Evolutionary conservation across 2,113 vertebrate genomes (phyloP).

Genomic region (Hiodon alosoides): DNA sequence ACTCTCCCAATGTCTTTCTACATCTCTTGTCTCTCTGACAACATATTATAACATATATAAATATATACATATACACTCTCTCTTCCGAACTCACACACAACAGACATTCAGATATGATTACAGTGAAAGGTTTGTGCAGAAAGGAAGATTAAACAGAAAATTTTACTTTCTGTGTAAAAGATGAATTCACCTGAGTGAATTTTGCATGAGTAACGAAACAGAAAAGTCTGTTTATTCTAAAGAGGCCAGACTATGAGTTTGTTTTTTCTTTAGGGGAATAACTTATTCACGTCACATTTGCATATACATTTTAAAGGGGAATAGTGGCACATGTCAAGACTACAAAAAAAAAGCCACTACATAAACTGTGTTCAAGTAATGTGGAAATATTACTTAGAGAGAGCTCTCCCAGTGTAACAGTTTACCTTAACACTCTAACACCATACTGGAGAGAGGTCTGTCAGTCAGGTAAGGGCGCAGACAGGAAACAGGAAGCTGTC

Average conservation of each 20-base stretch:
- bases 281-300: not conserved
- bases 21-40: not conserved
- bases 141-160: too few relatives aligned
- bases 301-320: not conserved
- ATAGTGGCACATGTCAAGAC: not conserved
- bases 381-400: not conserved
- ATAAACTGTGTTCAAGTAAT: not conserved
- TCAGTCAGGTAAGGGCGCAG: constrained; percentile 72
- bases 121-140: too few relatives aligned
- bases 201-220: too few relatives aligned
- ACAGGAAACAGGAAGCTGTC: constrained; percentile 54
- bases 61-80: too few relatives aligned
- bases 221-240: too few relatives aligned
- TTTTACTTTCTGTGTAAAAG: too few relatives aligned
- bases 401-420: too few relatives aligned
- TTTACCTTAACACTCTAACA: constrained; percentile 93
- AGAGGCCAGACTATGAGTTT: too few relatives aligned
- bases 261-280: not conserved
- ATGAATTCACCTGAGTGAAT: too few relatives aligned
- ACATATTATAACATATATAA: too few relatives aligned
- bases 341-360: not conserved
- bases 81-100: too few relatives aligned
- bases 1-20: not conserved
- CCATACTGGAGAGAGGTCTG: constrained; percentile 91
- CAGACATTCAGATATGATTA: too few relatives aligned